Base-by-base conservation (phyloP, 1,140 invertebrate genomes). In the Leptinotarsa texana region DNA sequence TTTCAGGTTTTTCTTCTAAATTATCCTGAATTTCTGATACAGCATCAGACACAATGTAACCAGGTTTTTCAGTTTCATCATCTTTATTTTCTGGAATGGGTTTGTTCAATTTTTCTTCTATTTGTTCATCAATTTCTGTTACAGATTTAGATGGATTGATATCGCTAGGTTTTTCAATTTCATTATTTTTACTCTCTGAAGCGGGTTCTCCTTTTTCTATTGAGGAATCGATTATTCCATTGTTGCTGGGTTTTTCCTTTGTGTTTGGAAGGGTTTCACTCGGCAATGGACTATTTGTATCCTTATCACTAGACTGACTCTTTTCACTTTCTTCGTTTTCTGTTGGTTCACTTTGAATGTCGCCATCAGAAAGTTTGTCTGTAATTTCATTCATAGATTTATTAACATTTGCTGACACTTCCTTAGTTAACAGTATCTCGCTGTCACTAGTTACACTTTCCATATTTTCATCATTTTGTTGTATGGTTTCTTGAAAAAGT, bases 181-280 rank as follows among this genome's bases (percentile, higher is more conserved):
- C 66, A 17, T 72, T 17, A 51, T 81, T 78, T 27, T 77, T 80
- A 18, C 62, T 74, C 22, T 75, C 75, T 24, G 63, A 75, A 47
- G 24, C 73, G 21, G 69, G 69, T 65, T 69, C 75, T 48, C 18
- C 22, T 18, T 42, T 42, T 42, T 42, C 33, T 42, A 3, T 42
- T 11, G 33, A 42, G 33, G 33, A 11, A 42, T 11, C 33, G 8
- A 42, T 42, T 42, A 42, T 42, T 42, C 3, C 33, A 42, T 42
- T 42, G 11, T 42, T 11, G 11, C 33, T 42, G 33, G 33, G 33
- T 42, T 42, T 42, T 42, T 42, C 33, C 33, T 42, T 42, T 42
- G 33, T 11, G 33, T 42, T 42, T 42, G 33, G 8, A 42, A 42
- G 33, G 33, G 33, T 42, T 42, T 42, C 33, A 42, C 8, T 42